These are phyloP conservation scores for Homarus americanus DNA, from an alignment of 1,140 invertebrate species.

Conservation along the genomic window DNA sequence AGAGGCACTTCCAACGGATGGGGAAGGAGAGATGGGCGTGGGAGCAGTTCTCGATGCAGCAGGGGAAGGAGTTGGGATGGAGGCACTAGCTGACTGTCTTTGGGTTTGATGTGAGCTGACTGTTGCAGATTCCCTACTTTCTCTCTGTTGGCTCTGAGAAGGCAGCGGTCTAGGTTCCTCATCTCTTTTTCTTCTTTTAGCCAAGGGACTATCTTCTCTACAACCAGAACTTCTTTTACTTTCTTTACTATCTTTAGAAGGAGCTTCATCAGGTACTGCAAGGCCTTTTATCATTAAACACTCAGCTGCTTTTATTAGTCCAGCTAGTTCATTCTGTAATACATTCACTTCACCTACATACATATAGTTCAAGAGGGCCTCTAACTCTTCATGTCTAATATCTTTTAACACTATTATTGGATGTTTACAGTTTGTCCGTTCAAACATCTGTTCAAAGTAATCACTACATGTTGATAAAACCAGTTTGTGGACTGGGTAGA, in stretches of 20 bases:
- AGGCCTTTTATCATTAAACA: conserved; percentile 67
- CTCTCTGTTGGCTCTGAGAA: background rate
- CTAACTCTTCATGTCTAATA: conserved; percentile 59
- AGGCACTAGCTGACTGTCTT: conserved; percentile 67
- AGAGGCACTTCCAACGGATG: conserved; percentile 60
- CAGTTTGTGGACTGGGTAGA: conserved; percentile 67
- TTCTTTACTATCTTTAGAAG: conserved; percentile 54
- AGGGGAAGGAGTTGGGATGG: conserved; percentile 40
- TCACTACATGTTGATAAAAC: conserved; percentile 69
- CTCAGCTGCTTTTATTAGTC: conserved; percentile 61
- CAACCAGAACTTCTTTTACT: conserved; percentile 47
- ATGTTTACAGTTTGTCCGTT: conserved; percentile 69
- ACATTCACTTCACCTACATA: conserved; percentile 69
- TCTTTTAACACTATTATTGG: conserved; percentile 69
- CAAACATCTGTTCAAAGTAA: conserved; percentile 70
- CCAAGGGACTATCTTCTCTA: conserved; percentile 56
- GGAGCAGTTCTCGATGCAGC: conserved; percentile 34
- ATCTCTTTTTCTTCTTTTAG: conserved; percentile 63
- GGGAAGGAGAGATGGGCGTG: conserved; percentile 48
- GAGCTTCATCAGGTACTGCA: conserved; percentile 66
- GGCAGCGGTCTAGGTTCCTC: conserved; percentile 36
- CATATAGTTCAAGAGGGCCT: conserved; percentile 64
- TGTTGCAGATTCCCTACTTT: background rate
- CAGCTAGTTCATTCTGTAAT: conserved; percentile 60
- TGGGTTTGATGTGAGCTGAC: conserved; percentile 42